Percentiles rank a stretch among this genome's conserved stretches.
Conservation (phyloP, 2,113 vertebrate genomes). For the Argyrosomus japonicus region DNA sequence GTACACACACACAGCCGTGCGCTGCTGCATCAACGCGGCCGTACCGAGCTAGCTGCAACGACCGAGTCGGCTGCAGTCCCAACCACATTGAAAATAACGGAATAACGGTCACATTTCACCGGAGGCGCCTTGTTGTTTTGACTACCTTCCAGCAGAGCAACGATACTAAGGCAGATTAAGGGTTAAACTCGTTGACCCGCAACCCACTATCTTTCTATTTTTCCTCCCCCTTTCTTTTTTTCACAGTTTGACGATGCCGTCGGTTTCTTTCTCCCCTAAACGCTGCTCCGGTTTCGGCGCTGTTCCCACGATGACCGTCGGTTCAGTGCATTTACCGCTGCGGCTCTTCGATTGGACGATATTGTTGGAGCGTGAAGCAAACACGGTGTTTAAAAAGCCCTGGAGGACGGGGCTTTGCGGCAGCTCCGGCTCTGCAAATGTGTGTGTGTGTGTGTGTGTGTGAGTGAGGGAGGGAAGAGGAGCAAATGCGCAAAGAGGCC, state of each 20-base stretch:
- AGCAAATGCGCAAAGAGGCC: slow-evolving; percentile 53
- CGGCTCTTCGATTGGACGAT: slow-evolving; percentile 40
- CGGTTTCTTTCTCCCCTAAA: background rate
- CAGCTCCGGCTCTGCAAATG: slow-evolving; percentile 50
- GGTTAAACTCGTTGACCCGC: slow-evolving; percentile 69
- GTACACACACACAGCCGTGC: slow-evolving; percentile 30
- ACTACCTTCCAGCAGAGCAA: background rate
- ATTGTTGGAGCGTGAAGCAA: slow-evolving; percentile 65
- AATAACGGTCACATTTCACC: slow-evolving; percentile 51
- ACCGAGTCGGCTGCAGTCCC: slow-evolving; percentile 41
- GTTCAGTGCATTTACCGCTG: slow-evolving; percentile 24
- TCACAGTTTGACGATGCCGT: background rate
- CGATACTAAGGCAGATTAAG: background rate
- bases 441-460: no score
- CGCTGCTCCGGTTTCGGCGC: slow-evolving; percentile 7
- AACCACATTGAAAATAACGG: slow-evolving; percentile 36
- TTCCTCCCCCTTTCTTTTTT: background rate
- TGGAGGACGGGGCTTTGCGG: slow-evolving; percentile 78
- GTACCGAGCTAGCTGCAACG: slow-evolving; percentile 54
- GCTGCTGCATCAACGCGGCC: slow-evolving; percentile 75
- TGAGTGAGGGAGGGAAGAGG: slow-evolving; percentile 2
- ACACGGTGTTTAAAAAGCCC: slow-evolving; percentile 66
- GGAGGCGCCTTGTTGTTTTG: background rate
- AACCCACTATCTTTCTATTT: slow-evolving; percentile 13
- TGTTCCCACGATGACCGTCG: slow-evolving; percentile 37